phyloP scores from a whole-genome alignment of 1,140 invertebrate species.

The Pogonomyrmex californicus region DNA sequence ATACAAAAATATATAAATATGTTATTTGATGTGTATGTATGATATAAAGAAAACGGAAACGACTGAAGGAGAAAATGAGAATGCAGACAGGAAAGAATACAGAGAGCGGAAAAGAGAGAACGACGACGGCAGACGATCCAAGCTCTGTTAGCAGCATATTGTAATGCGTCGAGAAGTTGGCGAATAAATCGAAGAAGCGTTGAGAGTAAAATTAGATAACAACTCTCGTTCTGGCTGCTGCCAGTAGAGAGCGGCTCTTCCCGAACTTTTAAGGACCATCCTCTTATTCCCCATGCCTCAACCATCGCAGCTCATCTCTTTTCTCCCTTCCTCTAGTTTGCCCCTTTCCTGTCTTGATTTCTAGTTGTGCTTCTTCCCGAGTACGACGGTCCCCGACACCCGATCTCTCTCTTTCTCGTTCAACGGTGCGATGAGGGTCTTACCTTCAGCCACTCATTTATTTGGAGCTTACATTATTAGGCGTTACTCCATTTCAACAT shows the following conservation, averaged over 20 bases:
- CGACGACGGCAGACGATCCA: slow-evolving; percentile 77
- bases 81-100: slow-evolving; percentile 7
- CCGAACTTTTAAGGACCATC: slow-evolving; percentile 86
- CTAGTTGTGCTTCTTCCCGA: slow-evolving; percentile 13
- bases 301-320: slow-evolving; percentile 64
- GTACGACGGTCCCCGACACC: slow-evolving; percentile 13
- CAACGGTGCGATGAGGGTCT: slow-evolving; percentile 65
- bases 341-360: slow-evolving; percentile 35
- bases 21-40: slow-evolving; percentile 14
- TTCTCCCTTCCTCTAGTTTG: slow-evolving; percentile 37
- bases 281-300: slow-evolving; percentile 79
- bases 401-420: slow-evolving; percentile 25
- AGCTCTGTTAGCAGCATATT: slow-evolving; percentile 86
- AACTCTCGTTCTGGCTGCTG: slow-evolving; percentile 82
- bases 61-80: background rate
- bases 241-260: slow-evolving; percentile 81
- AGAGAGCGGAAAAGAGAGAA: slow-evolving; percentile 40
- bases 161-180: slow-evolving; percentile 87
- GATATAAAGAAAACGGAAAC: slow-evolving; percentile 16
- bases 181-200: slow-evolving; percentile 87
- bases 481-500: slow-evolving; percentile 80
- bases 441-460: slow-evolving; percentile 76
- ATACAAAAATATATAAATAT: background rate
- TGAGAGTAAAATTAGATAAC: slow-evolving; percentile 88
- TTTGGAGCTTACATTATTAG: slow-evolving; percentile 83